Evolutionary conservation across 2,888 invertebrate genomes (phyloP), one percentile per base, ranked within the genome.

Genomic region (Andrena bucephala): DNA sequence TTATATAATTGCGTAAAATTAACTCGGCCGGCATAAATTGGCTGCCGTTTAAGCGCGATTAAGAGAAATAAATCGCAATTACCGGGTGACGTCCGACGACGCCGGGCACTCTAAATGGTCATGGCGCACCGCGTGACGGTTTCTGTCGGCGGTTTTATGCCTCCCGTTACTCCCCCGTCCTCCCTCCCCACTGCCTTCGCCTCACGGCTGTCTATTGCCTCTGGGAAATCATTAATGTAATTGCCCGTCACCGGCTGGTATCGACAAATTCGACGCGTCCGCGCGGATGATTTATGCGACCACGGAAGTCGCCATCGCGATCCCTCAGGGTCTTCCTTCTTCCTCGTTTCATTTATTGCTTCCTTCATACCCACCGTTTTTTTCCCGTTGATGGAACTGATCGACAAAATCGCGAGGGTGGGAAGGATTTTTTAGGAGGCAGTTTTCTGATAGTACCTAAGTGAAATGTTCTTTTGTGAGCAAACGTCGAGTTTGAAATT

Each of bases 1-100:
- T 93, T 92, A 93, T 92, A 91, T 93, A 93, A 93, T 93, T 93
- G 92, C 92, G 92, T 89, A 91, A 93, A 88, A 93, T 93, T 93
- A 92, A 92, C 93, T 90, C 87, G 89, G 86, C 86, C 89, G 87
- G 91, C 89, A 93, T 93, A 92, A 93, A 92, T 92, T 91, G 92
- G 90, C 90, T 86, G 89, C 88, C 92, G 91, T 92, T 93, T 93
- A 92, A 92, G 90, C 88, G 90, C 91, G 92, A 93, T 93, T 92
- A 92, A 92, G 92, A 89, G 91, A 92, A 92, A 93, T 93, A 93
- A 93, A 93, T 93, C 90, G 92, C 88, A 93, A 93, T 93, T 93
- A 93, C 89, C 86, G 87, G 79, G 83, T 78, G 87, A 87, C 87
- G 77, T 84, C 84, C 85, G 87, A 86, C 87, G 84, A 81, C 77